A percentile compares a stretch with the other conserved stretches of the same genome.
These are phyloP conservation scores for Sphyrna mokarran DNA, from an alignment of 2,113 vertebrate species.

Conservation along the genomic window DNA sequence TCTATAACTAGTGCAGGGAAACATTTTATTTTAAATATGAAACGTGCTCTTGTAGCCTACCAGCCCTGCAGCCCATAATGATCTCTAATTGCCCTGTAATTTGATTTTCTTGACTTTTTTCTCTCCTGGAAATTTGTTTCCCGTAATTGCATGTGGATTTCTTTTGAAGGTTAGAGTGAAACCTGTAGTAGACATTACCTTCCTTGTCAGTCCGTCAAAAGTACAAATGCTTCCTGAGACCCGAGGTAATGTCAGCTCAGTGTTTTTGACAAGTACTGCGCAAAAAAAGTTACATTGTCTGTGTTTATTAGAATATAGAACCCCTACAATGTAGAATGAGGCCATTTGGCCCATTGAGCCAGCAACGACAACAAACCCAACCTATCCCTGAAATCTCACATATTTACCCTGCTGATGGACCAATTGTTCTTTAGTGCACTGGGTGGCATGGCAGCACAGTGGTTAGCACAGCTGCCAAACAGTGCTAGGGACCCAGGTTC, in stretches of 20 bases:
- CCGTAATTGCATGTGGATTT: background rate
- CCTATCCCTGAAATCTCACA: too few species aligned
- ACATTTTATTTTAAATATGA: background rate
- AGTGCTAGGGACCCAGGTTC: too few species aligned
- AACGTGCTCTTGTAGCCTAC: background rate
- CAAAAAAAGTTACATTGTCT: background rate
- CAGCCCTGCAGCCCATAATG: constrained; percentile 6
- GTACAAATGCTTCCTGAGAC: background rate
- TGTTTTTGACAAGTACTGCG: background rate
- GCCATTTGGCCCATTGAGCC: too few species aligned
- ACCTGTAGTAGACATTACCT: background rate
- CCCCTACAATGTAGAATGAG: too few species aligned
- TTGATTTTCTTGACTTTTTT: constrained; percentile 23
- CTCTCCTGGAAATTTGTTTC: background rate
- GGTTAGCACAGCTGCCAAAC: too few species aligned
- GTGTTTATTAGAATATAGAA: background rate
- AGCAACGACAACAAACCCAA: too few species aligned
- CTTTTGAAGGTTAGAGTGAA: constrained; percentile 1
- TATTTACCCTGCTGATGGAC: too few species aligned
- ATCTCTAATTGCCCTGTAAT: constrained; percentile 29
- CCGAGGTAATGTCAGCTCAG: background rate
- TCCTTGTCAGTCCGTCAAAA: constrained; percentile 1
- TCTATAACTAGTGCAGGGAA: background rate
- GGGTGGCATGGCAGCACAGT: background rate
- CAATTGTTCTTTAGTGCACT: too few species aligned